Base-by-base conservation (phyloP, 2,888 invertebrate species). In the Synergus japonicus region DNA sequence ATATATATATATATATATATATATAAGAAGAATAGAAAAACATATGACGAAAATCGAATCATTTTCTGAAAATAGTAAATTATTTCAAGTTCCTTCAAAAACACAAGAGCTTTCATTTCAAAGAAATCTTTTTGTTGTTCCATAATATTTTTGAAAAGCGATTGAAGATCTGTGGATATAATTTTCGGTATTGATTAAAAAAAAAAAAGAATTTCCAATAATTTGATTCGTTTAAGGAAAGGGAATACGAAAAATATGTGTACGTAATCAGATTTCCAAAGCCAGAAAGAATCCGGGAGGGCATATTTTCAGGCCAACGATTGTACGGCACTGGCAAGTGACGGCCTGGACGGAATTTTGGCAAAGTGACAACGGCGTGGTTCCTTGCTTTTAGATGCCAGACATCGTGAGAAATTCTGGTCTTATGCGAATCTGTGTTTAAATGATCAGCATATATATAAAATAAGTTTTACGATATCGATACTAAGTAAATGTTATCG, bases 281-380 rank as follows among this genome's bases (percentile, higher is more conserved):
- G 22, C 22, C 44, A 46, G 44, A 12, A 67, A 22, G 22, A 46
- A 67, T 13, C 44, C 22, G 46, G 46, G 22, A 46, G 44, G 67
- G 46, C 67, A 49, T 49, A 49, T 69, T 46, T 69, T 46, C 46
- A 46, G 29, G 46, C 46, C 69, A 69, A 69, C 46, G 46, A 22
- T 46, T 46, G 22, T 49, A 18, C 69, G 15, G 22, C 46, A 46
- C 29, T 69, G 46, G 49, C 69, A 69, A 49, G 69, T 69, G 69
- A 49, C 46, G 69, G 46, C 18, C 46, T 22, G 22, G 12, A 49
- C 29, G 49, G 69, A 69, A 69, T 69, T 12, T 69, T 69, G 69
- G 69, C 66, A 69, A 46, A 29, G 46, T 69, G 69, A 69, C 69
- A 67, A 67, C 43, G 18, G n/a, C 44, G 37, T n/a, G 43, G 65